Conservation (phyloP, 2,888 invertebrate species). For the Microdon myrmicae region DNA sequence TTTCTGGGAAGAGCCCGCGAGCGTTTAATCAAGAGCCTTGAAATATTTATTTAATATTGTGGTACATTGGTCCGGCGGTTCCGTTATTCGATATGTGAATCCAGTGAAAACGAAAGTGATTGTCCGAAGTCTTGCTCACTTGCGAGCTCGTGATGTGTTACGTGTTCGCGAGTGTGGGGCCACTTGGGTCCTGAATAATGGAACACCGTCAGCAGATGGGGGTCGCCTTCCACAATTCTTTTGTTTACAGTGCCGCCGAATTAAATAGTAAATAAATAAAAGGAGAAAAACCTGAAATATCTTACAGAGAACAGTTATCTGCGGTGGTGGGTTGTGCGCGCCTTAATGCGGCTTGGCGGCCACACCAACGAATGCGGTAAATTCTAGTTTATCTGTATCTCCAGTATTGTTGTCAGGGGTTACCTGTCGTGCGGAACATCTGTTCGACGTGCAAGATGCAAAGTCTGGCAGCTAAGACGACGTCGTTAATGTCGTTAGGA, state of each 20-base stretch:
- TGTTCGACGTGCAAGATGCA: constrained; percentile 37
- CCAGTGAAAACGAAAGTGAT: constrained; percentile 46
- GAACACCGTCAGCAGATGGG: constrained; percentile 27
- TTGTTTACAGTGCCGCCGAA: constrained; percentile 18
- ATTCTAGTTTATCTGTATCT: constrained; percentile 38
- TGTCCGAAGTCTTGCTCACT: constrained; percentile 5
- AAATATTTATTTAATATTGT: constrained; percentile 16
- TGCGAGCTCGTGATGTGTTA: constrained; percentile 16
- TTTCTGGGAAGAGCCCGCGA: constrained; percentile 5
- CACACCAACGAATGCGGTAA: constrained; percentile 31
- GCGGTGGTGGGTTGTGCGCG: constrained; percentile 20
- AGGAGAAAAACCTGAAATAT: background rate
- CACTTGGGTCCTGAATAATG: constrained; percentile 16
- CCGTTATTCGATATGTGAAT: constrained; percentile 17
- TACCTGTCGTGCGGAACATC: constrained; percentile 2
- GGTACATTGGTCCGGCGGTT: constrained; percentile 18
- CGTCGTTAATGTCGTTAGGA: constrained; percentile 13
- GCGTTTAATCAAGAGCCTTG: background rate
- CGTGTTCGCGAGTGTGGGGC: constrained; percentile 5
- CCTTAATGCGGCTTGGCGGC: constrained; percentile 33
- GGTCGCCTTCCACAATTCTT: constrained; percentile 24
- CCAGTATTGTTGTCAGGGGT: constrained; percentile 17
- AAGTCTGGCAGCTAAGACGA: constrained; percentile 6
- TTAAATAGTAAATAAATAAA: constrained; percentile 11
- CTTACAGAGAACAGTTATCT: constrained; percentile 12